A percentile compares a stretch with the other conserved stretches of the same genome.
phyloP scores from a whole-genome alignment of 2,113 vertebrate genomes.

The Pholis gunnellus region DNA sequence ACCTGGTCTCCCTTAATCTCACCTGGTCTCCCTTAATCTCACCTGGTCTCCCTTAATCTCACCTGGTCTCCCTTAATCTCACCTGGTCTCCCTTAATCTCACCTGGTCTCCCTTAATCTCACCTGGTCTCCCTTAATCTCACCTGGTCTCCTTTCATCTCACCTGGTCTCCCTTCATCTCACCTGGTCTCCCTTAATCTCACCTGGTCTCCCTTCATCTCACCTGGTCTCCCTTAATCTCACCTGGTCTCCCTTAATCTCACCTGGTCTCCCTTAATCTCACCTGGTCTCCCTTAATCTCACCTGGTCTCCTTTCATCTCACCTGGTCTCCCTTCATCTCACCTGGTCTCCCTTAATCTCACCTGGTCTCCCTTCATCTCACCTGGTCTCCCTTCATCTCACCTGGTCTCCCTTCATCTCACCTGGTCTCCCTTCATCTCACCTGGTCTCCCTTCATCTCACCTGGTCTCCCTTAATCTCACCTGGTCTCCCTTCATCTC shows the following conservation, averaged over 20 bases:
- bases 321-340: constrained; percentile 10
- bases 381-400: no score
- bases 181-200: background rate
- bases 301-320: background rate
- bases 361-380: background rate
- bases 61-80: background rate
- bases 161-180: background rate
- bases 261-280: constrained; percentile 10
- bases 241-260: background rate
- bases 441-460: background rate
- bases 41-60: constrained; percentile 11
- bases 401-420: constrained; percentile 6
- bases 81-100: background rate
- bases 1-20: background rate
- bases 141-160: background rate
- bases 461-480: constrained; percentile 3
- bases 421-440: background rate
- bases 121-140: background rate
- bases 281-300: background rate
- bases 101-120: constrained; percentile 10
- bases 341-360: background rate
- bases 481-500: background rate
- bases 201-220: constrained; percentile 9
- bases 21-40: background rate
- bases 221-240: background rate